Conservation (phyloP, 1,140 invertebrate genomes). For the Bradysia coprophila region DNA sequence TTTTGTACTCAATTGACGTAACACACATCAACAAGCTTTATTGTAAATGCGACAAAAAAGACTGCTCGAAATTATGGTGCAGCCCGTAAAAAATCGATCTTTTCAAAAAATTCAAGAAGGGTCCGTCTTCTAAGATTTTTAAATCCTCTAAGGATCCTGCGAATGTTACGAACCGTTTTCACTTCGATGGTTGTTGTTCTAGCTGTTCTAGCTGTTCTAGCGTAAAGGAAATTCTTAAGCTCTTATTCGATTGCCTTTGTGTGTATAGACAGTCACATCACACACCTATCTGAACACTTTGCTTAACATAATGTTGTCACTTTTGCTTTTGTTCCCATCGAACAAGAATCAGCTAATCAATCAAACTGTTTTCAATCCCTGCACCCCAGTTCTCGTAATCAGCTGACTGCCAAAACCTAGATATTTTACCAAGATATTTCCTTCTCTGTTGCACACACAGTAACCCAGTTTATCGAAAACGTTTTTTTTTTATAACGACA, state of each 20-base stretch:
- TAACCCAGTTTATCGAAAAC: not conserved
- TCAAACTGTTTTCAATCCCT: not conserved
- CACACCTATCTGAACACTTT: not conserved
- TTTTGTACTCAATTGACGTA: no score
- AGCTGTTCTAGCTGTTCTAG: not conserved
- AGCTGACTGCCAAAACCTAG: not conserved
- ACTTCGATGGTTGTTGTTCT: no score
- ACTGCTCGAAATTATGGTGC: no score
- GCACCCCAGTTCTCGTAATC: not conserved
- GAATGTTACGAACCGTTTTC: no score
- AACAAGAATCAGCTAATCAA: not conserved
- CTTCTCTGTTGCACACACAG: not conserved
- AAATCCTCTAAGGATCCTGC: no score
- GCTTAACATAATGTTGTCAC: not conserved
- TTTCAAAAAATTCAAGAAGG: no score
- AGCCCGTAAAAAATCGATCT: no score
- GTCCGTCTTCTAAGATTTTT: no score
- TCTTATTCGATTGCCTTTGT: not conserved
- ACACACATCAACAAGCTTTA: no score
- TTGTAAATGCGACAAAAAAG: no score
- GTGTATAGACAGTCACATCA: not conserved
- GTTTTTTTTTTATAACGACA: not conserved
- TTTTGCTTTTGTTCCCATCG: not conserved
- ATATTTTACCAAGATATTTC: not conserved
- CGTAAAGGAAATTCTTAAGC: not conserved